Conservation (phyloP, 2,888 invertebrate species). For the Bibio marci region DNA sequence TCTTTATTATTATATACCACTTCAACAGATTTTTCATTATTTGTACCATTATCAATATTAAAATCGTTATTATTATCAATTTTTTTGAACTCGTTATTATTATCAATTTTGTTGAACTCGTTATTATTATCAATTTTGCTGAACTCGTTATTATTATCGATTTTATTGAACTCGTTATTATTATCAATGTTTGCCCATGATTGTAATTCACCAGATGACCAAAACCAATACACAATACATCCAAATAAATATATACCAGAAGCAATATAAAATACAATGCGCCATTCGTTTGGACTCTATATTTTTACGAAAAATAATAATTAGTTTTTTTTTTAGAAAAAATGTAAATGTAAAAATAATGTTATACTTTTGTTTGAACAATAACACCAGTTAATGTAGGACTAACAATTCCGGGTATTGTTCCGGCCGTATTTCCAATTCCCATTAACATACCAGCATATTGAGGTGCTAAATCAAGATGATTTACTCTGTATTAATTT, state of each 20-base stretch:
- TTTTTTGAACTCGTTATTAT: too few species aligned
- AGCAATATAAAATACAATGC: constrained; percentile 70
- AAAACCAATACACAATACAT: constrained; percentile 62
- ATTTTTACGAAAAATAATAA: neutral
- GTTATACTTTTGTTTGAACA: constrained; percentile 48
- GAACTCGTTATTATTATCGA: too few species aligned
- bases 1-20: too few species aligned
- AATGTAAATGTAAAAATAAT: neutral
- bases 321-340: neutral
- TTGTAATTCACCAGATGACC: constrained; percentile 67
- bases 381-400: constrained; percentile 67
- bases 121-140: too few species aligned
- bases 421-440: constrained; percentile 77
- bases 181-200: constrained; percentile 68
- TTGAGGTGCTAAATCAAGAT: constrained; percentile 80
- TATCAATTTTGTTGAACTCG: too few species aligned
- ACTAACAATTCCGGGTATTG: constrained; percentile 81
- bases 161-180: too few species aligned
- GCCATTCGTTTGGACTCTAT: constrained; percentile 59
- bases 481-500: constrained; percentile 43
- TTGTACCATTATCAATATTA: too few species aligned
- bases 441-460: constrained; percentile 88
- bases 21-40: too few species aligned
- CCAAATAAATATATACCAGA: constrained; percentile 70
- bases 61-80: too few species aligned